Conservation (phyloP, 2,888 invertebrate species). For the Cheilosia vulpina region DNA sequence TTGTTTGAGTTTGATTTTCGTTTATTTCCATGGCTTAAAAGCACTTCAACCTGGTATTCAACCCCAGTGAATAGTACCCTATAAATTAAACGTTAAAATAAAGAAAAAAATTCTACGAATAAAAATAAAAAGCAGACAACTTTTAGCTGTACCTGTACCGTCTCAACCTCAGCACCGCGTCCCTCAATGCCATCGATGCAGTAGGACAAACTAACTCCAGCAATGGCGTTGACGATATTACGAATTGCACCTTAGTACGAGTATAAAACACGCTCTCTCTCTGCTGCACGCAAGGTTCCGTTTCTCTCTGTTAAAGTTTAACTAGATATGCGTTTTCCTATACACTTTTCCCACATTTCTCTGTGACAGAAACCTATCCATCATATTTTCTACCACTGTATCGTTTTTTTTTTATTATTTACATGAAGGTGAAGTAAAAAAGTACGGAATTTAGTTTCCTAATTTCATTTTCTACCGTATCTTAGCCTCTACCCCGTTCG, state of each 20-base stretch:
- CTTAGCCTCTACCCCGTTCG: not conserved
- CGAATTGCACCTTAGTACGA: conserved; percentile 9
- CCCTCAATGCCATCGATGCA: conserved; percentile 9
- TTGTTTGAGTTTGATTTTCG: too few species aligned
- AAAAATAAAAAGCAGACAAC: not conserved
- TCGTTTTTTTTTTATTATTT: conserved; percentile 14
- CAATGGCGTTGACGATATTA: not conserved
- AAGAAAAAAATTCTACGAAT: not conserved
- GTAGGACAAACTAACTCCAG: not conserved
- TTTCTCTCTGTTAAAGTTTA: conserved; percentile 15
- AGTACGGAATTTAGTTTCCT: conserved; percentile 11
- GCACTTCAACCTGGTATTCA: too few species aligned
- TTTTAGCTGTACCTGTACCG: not conserved
- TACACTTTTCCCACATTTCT: conserved; percentile 40
- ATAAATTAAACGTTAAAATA: not conserved
- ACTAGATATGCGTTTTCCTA: conserved; percentile 1
- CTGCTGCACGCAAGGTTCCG: conserved; percentile 21
- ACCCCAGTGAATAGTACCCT: too few species aligned
- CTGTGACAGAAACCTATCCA: conserved; percentile 66
- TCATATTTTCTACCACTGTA: conserved; percentile 41
- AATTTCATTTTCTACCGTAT: not conserved
- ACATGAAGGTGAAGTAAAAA: not conserved
- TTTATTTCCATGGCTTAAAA: too few species aligned
- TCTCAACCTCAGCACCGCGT: not conserved
- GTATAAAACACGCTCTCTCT: conserved; percentile 1